Conservation (phyloP, 2,113 vertebrate species). For the Clupea harengus region DNA sequence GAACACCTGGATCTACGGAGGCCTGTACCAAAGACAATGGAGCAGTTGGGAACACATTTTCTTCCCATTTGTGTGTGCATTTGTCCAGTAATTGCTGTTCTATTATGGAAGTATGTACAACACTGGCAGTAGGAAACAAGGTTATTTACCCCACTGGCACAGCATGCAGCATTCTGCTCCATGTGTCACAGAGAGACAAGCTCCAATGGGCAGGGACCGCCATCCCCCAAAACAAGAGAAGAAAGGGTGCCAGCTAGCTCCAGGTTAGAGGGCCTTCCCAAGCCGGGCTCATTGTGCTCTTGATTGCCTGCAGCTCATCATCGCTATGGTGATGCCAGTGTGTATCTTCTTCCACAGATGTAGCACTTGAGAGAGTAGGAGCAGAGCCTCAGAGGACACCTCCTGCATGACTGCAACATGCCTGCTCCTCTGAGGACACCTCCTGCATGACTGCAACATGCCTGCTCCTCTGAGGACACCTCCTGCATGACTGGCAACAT, state of each 20-base stretch:
- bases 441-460: too few relatives aligned
- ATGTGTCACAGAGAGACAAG: neutral
- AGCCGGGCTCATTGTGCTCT: neutral
- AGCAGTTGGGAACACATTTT: neutral
- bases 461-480: too few relatives aligned
- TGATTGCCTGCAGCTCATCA: neutral
- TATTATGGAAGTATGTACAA: neutral
- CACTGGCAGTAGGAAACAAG: neutral
- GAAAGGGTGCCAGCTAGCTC: neutral
- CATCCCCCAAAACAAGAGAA: neutral
- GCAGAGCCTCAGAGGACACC: neutral
- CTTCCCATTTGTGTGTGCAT: neutral
- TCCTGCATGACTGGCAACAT: too few relatives aligned
- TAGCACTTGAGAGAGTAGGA: neutral
- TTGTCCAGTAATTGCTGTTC: conserved; percentile 2
- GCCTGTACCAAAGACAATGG: neutral
- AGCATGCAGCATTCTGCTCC: neutral
- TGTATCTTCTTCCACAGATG: neutral
- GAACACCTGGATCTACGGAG: neutral
- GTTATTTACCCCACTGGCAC: neutral
- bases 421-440: too few relatives aligned
- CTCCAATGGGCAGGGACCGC: neutral
- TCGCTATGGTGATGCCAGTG: neutral
- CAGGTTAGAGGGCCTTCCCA: neutral
- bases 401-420: too few relatives aligned